Conservation (phyloP, 2,888 invertebrate genomes). For the Caenorhabditis parvicauda region DNA sequence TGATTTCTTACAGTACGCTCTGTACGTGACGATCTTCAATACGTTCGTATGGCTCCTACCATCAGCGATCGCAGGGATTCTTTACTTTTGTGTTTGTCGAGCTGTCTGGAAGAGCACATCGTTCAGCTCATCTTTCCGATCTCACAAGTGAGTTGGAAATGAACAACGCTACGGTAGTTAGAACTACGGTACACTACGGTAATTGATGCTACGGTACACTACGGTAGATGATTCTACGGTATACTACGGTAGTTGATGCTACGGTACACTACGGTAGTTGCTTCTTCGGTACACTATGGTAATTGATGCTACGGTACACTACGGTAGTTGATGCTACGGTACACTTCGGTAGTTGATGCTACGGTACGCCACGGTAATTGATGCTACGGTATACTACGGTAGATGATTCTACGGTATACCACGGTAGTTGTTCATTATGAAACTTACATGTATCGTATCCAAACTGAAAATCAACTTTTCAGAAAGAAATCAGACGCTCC, state of each 20-base stretch:
- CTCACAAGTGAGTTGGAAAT: background rate
- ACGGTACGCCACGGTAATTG: background rate
- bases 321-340: too few relatives aligned
- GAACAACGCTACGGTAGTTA: background rate
- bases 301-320: too few relatives aligned
- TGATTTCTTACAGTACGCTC: slow-evolving; percentile 36
- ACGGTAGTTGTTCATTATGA: too few relatives aligned
- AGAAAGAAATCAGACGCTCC: slow-evolving; percentile 7
- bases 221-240: too few relatives aligned
- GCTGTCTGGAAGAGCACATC: slow-evolving; percentile 52
- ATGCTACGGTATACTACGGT: background rate
- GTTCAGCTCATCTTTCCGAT: slow-evolving; percentile 20
- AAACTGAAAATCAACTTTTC: slow-evolving; percentile 1
- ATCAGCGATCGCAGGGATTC: slow-evolving; percentile 63
- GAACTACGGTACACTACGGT: too few relatives aligned
- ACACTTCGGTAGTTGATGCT: too few relatives aligned
- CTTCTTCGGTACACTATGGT: too few relatives aligned
- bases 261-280: too few relatives aligned
- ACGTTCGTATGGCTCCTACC: slow-evolving; percentile 66
- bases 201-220: too few relatives aligned
- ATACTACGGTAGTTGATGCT: too few relatives aligned
- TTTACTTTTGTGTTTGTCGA: slow-evolving; percentile 65
- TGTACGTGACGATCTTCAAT: slow-evolving; percentile 63
- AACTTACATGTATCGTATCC: background rate
- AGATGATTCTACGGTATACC: too few relatives aligned